Evolutionary conservation across 2,113 vertebrate genomes (phyloP).

Genomic region (Elephas maximus): DNA sequence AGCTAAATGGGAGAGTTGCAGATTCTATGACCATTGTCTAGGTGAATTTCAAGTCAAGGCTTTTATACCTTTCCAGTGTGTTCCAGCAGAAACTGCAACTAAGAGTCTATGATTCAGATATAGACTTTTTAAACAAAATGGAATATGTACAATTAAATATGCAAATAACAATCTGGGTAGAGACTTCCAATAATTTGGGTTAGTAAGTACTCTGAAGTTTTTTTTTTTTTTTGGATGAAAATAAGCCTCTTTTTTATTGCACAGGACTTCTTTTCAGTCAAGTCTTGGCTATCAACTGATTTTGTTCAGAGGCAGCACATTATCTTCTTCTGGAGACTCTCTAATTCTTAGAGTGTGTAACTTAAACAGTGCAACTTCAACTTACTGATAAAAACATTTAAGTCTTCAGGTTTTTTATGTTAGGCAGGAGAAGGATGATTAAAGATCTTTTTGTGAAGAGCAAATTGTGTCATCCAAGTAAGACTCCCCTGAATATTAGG

Average conservation of each 20-base stretch:
- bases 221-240: not conserved
- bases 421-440: not conserved
- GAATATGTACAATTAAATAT: slow-evolving; percentile 5
- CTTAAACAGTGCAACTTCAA: not conserved
- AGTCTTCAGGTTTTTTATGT: not conserved
- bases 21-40: not conserved
- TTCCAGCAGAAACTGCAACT: not conserved
- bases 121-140: not conserved
- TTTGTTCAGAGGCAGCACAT: not conserved
- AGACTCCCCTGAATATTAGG: slow-evolving; percentile 29
- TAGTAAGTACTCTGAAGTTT: not conserved
- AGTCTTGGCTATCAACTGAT: not conserved
- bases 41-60: not conserved
- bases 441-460: slow-evolving; percentile 55
- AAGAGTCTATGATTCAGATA: not conserved
- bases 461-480: slow-evolving; percentile 20
- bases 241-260: not conserved
- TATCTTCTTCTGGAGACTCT: not conserved
- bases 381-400: not conserved
- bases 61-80: not conserved
- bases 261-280: not conserved
- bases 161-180: not conserved
- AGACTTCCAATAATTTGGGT: not conserved
- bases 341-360: not conserved
- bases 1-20: not conserved